Base-by-base conservation (phyloP, 2,797 vertebrate species). In the Odontamblyopus rebecca region DNA sequence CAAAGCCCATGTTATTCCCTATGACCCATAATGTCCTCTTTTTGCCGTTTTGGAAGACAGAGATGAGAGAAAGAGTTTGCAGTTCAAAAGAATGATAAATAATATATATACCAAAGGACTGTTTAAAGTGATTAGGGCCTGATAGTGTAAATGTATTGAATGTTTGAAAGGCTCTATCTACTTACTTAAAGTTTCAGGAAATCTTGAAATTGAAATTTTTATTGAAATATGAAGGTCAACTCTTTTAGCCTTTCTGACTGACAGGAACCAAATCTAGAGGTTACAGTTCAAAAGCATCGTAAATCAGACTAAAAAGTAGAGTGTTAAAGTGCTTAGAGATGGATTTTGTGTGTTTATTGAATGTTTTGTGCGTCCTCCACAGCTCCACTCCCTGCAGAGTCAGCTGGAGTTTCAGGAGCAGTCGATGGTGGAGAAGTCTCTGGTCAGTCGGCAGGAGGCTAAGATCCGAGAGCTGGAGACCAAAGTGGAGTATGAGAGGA, bases 391-490 rank as follows among this genome's bases (percentile, higher is more conserved):
- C 4, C 92, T 98, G 67, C 97, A 99, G 93, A 97, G 95, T 91
- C 97, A 98, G 89, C 91, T 98, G 67, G 96, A 97, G 75, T 99
- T 99, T 89, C 93, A 97, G 66, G 97, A 99, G 76, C 97, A 99
- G 76, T 98, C 97, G 83, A 99, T 98, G 98, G 98, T 99, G 93
- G 98, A 98, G 86, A 98, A 98, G 87, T 98, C 97, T 0, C 91
- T 99, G 18, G 97, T 99, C 86, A 98, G 97, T 91, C 94, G 97
- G 35, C 98, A 99, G 79, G 98, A 99, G 87, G 97, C 97, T 77
- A 98, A 97, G 93, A 98, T 98, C 88, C 96, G 98, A 0, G 98
- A 99, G 89, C 93, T 99, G 90, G 98, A 99, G 91, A 98, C 95
- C 54, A 96, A 98, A 81, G 93, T 99, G 88, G 97, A 99, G 91